phyloP scores from a whole-genome alignment of 1,140 invertebrate species.

The Lithobius niger region DNA sequence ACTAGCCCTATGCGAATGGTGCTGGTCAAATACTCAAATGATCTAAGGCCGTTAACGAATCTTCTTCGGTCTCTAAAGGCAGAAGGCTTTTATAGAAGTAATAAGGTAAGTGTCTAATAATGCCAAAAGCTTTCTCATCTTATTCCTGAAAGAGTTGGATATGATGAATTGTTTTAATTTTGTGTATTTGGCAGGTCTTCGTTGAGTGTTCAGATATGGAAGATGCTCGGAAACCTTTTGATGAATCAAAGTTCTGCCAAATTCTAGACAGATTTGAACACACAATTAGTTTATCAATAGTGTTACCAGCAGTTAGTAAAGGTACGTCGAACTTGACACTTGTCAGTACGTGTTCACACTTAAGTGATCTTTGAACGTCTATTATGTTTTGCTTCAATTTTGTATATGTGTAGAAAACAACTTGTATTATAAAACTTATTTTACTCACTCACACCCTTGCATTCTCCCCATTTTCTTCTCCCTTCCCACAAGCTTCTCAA shows the following conservation, averaged over 20 bases:
- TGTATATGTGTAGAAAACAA: too few relatives aligned
- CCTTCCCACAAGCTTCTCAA: too few relatives aligned
- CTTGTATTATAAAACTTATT: too few relatives aligned
- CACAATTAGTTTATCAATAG: slow-evolving; percentile 44
- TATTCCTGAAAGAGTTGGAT: not conserved
- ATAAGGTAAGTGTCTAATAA: slow-evolving; percentile 41
- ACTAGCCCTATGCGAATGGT: too few relatives aligned
- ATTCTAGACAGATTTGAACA: slow-evolving; percentile 41
- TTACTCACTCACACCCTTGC: too few relatives aligned
- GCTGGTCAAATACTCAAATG: slow-evolving; percentile 36
- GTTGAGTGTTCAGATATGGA: slow-evolving; percentile 26
- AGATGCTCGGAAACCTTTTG: slow-evolving; percentile 22
- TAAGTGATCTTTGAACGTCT: too few relatives aligned
- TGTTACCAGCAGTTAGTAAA: slow-evolving; percentile 42
- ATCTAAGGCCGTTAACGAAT: slow-evolving; percentile 35
- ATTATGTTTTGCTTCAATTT: too few relatives aligned
- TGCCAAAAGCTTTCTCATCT: too few relatives aligned
- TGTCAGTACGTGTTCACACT: too few relatives aligned
- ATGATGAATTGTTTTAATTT: not conserved
- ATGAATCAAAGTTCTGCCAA: slow-evolving; percentile 27
- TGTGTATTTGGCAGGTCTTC: slow-evolving; percentile 21
- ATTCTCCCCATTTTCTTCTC: too few relatives aligned
- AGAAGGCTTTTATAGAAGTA: slow-evolving; percentile 37
- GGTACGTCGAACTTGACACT: too few relatives aligned
- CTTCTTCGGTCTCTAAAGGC: slow-evolving; percentile 35